Conservation (phyloP, 2,797 vertebrate species). For the Buceros bicornis region DNA sequence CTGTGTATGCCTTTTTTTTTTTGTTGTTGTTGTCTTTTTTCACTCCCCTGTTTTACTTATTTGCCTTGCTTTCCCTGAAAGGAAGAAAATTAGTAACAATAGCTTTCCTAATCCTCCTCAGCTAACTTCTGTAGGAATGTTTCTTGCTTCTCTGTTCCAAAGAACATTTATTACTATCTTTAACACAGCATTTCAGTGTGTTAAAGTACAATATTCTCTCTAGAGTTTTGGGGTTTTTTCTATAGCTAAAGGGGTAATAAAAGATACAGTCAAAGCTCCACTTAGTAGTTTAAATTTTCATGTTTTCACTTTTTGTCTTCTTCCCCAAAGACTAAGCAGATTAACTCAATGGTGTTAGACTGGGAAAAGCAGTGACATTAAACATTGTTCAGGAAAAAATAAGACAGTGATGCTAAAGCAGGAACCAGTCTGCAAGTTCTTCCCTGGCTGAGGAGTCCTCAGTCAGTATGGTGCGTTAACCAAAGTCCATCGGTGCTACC, state of each 20-base stretch:
- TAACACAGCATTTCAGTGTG: not conserved
- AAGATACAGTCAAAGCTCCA: not conserved
- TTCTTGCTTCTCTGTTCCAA: not conserved
- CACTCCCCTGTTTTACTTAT: not conserved
- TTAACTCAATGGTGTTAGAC: not conserved
- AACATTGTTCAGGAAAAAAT: not conserved
- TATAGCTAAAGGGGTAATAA: not conserved
- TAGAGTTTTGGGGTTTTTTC: not conserved
- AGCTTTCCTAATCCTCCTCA: not conserved
- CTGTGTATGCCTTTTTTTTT: not conserved
- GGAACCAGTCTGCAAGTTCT: not conserved
- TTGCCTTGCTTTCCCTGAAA: not conserved
- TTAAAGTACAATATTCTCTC: not conserved
- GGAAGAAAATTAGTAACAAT: not conserved
- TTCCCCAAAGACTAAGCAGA: not conserved
- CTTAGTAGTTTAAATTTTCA: constrained; percentile 5
- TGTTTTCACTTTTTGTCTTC: not conserved
- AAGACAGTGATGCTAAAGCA: fast-evolving
- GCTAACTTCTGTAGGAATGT: not conserved
- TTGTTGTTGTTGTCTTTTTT: not conserved
- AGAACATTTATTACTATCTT: not conserved
- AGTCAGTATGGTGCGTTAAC: not conserved
- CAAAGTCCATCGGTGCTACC: not conserved
- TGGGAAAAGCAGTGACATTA: not conserved
- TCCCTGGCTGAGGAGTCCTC: not conserved